A percentile compares a stretch with the other conserved stretches of the same genome.
Conservation (phyloP, 92 coral and sea anemone species). For the Epizoanthus fatuus region DNA sequence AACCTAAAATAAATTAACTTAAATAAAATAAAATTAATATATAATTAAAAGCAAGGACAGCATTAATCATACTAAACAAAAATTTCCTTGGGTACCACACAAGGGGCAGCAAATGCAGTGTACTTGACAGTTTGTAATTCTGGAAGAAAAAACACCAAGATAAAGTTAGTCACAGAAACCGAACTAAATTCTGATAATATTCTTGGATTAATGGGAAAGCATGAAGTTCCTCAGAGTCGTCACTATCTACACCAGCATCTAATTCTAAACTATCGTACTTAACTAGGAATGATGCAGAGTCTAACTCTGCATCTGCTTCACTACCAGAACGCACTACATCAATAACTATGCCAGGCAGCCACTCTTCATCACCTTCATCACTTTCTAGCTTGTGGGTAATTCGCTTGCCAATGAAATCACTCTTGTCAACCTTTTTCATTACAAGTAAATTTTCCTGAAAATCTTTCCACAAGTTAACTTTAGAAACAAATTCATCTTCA, state of each 20-base stretch:
- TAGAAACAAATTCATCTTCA: constrained; percentile 26
- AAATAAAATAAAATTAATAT: not conserved
- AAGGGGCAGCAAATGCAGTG: constrained; percentile 36
- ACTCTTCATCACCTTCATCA: constrained; percentile 25
- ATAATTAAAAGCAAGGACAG: not conserved
- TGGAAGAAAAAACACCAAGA: not conserved
- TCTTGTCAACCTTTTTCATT: constrained; percentile 10
- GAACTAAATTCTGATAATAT: constrained; percentile 14
- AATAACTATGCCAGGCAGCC: constrained; percentile 24
- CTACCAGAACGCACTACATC: not conserved
- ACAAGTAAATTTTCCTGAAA: constrained; percentile 14
- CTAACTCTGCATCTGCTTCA: constrained; percentile 1
- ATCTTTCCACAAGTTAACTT: constrained; percentile 22
- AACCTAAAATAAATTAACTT: not conserved
- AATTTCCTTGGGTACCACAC: constrained; percentile 6
- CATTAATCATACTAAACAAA: constrained; percentile 29
- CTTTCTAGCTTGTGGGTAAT: constrained; percentile 25
- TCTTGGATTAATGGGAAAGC: constrained; percentile 27
- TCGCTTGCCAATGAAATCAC: constrained; percentile 12
- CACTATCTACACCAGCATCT: not conserved
- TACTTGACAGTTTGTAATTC: constrained; percentile 6
- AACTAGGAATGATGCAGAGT: not conserved
- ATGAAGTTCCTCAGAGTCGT: not conserved
- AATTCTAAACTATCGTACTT: constrained; percentile 14
- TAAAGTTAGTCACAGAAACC: constrained; percentile 3